Conservation (phyloP, 2,888 invertebrate genomes). For the Uropetala carovei region DNA sequence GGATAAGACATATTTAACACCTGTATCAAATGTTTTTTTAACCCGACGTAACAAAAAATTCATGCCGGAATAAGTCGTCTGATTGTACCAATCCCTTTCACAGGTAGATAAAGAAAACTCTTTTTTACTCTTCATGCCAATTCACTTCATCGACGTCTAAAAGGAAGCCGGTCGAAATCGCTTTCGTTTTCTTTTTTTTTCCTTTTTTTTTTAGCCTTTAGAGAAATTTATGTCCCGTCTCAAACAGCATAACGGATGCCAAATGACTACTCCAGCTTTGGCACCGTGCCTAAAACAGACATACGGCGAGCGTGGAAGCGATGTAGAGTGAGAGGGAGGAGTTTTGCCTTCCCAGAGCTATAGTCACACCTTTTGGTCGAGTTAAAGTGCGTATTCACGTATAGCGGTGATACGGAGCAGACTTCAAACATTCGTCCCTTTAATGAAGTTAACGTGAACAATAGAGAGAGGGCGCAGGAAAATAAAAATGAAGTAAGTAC, state of each 20-base stretch:
- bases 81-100: no score
- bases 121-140: neutral
- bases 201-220: conserved; percentile 27
- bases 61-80: no score
- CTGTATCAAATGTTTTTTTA: no score
- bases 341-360: neutral
- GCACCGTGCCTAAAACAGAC: conserved; percentile 48
- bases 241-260: conserved; percentile 58
- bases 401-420: no score
- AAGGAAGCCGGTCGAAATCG: neutral
- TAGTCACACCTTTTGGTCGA: conserved; percentile 38
- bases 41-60: no score
- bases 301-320: conserved; percentile 33
- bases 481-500: no score
- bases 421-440: no score
- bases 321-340: conserved; percentile 2
- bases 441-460: no score
- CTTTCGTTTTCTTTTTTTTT: conserved; percentile 38
- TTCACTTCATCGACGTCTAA: neutral
- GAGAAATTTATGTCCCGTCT: conserved; percentile 51
- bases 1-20: no score
- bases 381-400: neutral
- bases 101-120: no score
- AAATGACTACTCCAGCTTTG: conserved; percentile 50
- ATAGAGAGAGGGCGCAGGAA: no score